Conservation (phyloP, 2,797 vertebrate genomes). For the Oreochromis grahami region DNA sequence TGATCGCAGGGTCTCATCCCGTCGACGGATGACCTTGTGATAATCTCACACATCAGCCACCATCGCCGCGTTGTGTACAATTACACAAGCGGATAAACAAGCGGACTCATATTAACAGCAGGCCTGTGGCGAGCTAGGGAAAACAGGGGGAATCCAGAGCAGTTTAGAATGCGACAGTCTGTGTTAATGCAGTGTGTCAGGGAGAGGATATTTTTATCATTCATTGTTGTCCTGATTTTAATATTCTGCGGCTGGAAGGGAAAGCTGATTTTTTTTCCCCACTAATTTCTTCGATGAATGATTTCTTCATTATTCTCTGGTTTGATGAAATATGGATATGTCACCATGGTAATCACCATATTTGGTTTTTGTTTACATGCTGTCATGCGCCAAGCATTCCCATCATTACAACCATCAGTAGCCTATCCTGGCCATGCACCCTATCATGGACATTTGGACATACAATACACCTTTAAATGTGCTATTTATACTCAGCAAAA, state of each 20-base stretch:
- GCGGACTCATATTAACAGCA: conserved; percentile 27
- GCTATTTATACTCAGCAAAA: background rate
- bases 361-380: conserved; percentile 78
- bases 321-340: conserved; percentile 58
- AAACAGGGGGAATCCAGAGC: background rate
- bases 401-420: conserved; percentile 72
- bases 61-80: conserved; percentile 43
- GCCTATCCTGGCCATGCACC: conserved; percentile 53
- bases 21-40: conserved; percentile 76
- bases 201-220: background rate
- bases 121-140: conserved; percentile 25
- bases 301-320: conserved; percentile 44
- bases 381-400: conserved; percentile 74
- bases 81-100: conserved; percentile 52
- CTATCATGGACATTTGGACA: conserved; percentile 52
- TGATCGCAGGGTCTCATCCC: conserved; percentile 56
- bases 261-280: background rate
- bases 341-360: conserved; percentile 72
- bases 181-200: conserved; percentile 32
- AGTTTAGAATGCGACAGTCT: conserved; percentile 35
- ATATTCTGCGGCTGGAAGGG: background rate
- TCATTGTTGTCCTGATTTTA: conserved; percentile 8
- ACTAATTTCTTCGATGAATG: conserved; percentile 27
- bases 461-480: conserved; percentile 27
- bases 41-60: conserved; percentile 67